Percentiles rank a stretch among this genome's conserved stretches.
Conservation (phyloP, 2,113 vertebrate species). For the Myotis brandtii region DNA sequence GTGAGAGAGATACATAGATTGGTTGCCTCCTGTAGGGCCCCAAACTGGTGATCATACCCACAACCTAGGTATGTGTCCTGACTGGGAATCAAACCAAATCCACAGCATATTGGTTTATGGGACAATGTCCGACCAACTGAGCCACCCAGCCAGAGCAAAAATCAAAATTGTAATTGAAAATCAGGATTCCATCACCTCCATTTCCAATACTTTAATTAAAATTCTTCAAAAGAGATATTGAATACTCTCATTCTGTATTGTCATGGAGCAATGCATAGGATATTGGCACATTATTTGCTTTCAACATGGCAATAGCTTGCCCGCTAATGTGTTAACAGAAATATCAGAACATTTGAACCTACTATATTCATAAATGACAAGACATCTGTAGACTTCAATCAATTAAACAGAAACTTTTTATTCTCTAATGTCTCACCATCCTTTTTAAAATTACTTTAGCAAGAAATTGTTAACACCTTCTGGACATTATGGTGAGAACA, state of each 20-base stretch:
- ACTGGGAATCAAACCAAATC: neutral
- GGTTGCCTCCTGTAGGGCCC: neutral
- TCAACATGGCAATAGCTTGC: neutral
- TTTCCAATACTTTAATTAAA: constrained; percentile 3
- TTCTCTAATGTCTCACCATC: neutral
- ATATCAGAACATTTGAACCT: neutral
- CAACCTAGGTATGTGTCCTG: neutral
- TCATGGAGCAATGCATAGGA: neutral
- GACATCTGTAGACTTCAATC: neutral
- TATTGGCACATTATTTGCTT: neutral
- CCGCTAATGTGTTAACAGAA: neutral
- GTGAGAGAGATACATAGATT: too few relatives aligned
- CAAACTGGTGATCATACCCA: neutral
- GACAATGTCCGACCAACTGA: neutral
- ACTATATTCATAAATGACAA: neutral
- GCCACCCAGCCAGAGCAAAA: neutral
- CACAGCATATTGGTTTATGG: neutral
- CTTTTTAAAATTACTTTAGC: neutral
- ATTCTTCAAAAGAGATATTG: neutral
- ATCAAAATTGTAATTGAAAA: neutral
- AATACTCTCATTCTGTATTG: neutral
- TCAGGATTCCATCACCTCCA: neutral
- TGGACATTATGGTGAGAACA: neutral
- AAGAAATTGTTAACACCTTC: neutral
- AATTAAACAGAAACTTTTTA: neutral